phyloP scores from a whole-genome alignment of 2,113 vertebrate genomes.

The Thamnaconus septentrionalis region DNA sequence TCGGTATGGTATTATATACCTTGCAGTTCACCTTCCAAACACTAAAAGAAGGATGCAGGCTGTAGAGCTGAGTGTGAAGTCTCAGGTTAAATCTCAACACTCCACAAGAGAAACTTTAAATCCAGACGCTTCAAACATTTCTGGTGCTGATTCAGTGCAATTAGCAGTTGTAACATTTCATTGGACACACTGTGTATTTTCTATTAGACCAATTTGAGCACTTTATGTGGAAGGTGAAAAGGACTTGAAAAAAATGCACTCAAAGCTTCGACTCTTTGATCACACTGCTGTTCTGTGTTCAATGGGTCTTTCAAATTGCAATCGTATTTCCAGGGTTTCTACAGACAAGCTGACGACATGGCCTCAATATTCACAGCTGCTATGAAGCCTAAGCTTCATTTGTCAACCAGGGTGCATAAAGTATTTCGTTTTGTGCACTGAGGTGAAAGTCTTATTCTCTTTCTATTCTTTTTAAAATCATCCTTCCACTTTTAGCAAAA shows the following conservation, averaged over 20 bases:
- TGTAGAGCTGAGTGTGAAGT: neutral
- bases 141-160: slow-evolving; percentile 17
- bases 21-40: no score
- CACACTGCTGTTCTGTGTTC: neutral
- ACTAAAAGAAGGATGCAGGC: neutral
- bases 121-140: neutral
- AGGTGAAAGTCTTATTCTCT: neutral
- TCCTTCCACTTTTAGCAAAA: neutral
- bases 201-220: slow-evolving; percentile 25
- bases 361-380: no score
- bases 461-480: neutral
- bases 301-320: slow-evolving; percentile 1
- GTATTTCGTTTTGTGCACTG: neutral
- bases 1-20: no score
- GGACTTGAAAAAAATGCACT: slow-evolving; percentile 32
- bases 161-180: neutral
- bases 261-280: neutral
- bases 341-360: no score
- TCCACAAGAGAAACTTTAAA: neutral
- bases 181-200: neutral
- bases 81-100: neutral
- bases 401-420: neutral
- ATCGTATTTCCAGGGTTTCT: no score
- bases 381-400: no score
- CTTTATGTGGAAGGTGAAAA: slow-evolving; percentile 39